These are phyloP conservation scores for Myripristis jacobus DNA, from an alignment of 2,797 vertebrate species.

Conservation along the genomic window DNA sequence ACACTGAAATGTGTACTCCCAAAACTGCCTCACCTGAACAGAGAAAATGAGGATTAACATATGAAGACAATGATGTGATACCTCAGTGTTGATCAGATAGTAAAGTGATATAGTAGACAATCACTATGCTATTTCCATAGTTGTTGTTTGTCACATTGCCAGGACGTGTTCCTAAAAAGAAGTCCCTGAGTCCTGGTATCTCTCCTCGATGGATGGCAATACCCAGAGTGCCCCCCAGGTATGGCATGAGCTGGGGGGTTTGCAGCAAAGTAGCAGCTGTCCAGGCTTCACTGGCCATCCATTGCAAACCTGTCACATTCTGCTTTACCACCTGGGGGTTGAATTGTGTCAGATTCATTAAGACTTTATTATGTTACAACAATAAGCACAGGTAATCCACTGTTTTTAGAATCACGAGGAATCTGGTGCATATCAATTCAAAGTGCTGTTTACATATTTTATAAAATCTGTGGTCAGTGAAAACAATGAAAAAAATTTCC, in stretches of 20 bases:
- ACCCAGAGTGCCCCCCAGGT: slow-evolving; percentile 56
- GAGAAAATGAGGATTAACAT: neutral
- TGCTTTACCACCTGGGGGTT: slow-evolving; percentile 53
- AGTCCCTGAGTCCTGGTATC: slow-evolving; percentile 63
- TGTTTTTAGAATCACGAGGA: too few relatives aligned
- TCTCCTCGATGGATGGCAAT: slow-evolving; percentile 67
- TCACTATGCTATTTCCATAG: slow-evolving; percentile 30
- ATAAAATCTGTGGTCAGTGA: too few relatives aligned
- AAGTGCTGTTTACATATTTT: too few relatives aligned
- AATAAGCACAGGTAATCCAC: too few relatives aligned
- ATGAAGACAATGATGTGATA: neutral
- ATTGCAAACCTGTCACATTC: slow-evolving; percentile 48
- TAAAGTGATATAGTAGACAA: neutral
- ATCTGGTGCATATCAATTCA: too few relatives aligned
- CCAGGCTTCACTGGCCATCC: slow-evolving; percentile 53
- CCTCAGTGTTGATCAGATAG: neutral
- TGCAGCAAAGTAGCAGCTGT: slow-evolving; percentile 29
- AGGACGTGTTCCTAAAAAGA: slow-evolving; percentile 45
- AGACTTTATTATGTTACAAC: too few relatives aligned
- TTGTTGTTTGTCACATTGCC: slow-evolving; percentile 14
- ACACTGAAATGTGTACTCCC: slow-evolving; percentile 60
- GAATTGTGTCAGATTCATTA: neutral
- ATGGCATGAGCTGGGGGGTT: slow-evolving; percentile 37
- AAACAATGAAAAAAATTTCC: too few relatives aligned
- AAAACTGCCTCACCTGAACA: slow-evolving; percentile 41